Percentiles rank a stretch among this genome's conserved stretches.
These are phyloP conservation scores for Diabrotica undecimpunctata DNA, from an alignment of 1,140 invertebrate genomes.

Conservation along the genomic window DNA sequence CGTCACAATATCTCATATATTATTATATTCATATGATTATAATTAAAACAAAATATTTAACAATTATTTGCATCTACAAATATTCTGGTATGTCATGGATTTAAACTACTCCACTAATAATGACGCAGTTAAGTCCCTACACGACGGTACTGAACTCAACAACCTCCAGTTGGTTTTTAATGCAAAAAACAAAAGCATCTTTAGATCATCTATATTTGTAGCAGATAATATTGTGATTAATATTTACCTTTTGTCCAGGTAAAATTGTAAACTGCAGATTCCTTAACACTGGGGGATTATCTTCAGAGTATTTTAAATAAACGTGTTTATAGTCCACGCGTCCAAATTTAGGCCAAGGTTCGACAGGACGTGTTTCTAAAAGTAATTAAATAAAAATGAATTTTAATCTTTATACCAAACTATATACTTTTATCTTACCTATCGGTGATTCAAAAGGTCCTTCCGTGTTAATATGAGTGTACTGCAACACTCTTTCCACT, in stretches of 20 bases:
- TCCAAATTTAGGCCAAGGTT: slow-evolving; percentile 35
- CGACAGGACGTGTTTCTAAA: background rate
- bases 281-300: slow-evolving; percentile 64
- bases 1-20: no score
- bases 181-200: no score
- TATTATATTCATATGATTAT: no score
- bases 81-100: no score
- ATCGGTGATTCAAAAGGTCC: slow-evolving; percentile 44
- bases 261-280: slow-evolving; percentile 59
- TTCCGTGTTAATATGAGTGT: slow-evolving; percentile 63
- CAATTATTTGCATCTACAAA: no score
- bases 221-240: background rate
- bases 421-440: slow-evolving; percentile 39
- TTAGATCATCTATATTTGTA: no score
- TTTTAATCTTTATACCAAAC: no score
- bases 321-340: slow-evolving; percentile 61
- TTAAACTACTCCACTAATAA: no score
- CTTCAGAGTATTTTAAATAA: slow-evolving; percentile 59
- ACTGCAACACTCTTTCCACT: slow-evolving; percentile 74
- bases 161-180: no score
- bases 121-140: no score
- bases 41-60: no score
- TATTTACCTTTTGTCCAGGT: slow-evolving; percentile 62
- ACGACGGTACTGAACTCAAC: no score
- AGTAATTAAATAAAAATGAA: background rate